A percentile compares a stretch with the other conserved stretches of the same genome.
Evolutionary conservation across 2,888 invertebrate species (phyloP).

Genomic region (Andrena dorsata): DNA sequence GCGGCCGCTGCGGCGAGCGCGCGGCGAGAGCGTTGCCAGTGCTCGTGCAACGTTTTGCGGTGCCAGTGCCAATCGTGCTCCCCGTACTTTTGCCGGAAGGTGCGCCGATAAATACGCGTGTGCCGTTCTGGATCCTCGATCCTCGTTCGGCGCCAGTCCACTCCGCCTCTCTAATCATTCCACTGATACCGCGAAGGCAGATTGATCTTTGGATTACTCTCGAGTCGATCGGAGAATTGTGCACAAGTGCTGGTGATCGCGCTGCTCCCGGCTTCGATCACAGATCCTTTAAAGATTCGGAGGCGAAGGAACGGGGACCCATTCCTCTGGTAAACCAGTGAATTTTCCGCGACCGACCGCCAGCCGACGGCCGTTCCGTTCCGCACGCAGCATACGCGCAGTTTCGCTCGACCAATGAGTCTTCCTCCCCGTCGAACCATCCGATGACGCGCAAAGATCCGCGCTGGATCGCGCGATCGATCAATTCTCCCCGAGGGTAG

Average conservation of each 20-base stretch:
- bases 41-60: constrained; percentile 51
- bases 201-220: background rate
- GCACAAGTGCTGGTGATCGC: no score
- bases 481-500: constrained; percentile 40
- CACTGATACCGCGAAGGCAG: background rate
- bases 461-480: constrained; percentile 48
- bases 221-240: no score
- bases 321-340: background rate
- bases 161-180: background rate
- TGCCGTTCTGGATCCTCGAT: background rate
- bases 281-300: no score
- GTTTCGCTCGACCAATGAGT: background rate
- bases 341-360: constrained; percentile 2
- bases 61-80: constrained; percentile 45
- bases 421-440: constrained; percentile 20
- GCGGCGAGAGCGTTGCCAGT: constrained; percentile 45
- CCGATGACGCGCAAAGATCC: constrained; percentile 17
- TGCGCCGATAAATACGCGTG: constrained; percentile 27
- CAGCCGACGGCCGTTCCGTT: background rate
- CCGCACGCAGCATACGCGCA: background rate
- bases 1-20: constrained; percentile 41
- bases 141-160: background rate
- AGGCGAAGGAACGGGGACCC: no score
- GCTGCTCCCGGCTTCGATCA: no score
- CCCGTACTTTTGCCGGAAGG: constrained; percentile 26